A percentile compares a stretch with the other conserved stretches of the same genome.
These are phyloP conservation scores for Mola mola DNA, from an alignment of 2,113 vertebrate genomes.

Conservation along the genomic window DNA sequence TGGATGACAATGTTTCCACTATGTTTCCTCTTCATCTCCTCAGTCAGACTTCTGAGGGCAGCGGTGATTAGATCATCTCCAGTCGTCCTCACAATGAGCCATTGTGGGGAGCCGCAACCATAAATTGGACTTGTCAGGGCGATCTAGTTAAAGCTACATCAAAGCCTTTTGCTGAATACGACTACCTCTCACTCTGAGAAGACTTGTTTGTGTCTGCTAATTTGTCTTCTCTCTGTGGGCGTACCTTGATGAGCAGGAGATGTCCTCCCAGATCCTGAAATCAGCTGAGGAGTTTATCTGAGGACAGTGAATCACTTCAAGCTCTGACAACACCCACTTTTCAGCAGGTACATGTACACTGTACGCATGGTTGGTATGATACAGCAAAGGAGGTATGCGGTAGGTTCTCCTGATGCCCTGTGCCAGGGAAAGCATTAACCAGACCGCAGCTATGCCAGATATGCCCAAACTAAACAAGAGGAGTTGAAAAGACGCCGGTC, in stretches of 20 bases:
- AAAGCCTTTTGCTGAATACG: constrained; percentile 53
- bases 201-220: constrained; percentile 47
- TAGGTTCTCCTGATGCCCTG: constrained; percentile 46
- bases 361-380: background rate
- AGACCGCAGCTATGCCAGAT: constrained; percentile 58
- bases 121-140: constrained; percentile 63
- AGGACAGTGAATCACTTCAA: constrained; percentile 4
- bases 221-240: constrained; percentile 15
- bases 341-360: too few relatives aligned
- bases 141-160: constrained; percentile 63
- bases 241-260: constrained; percentile 9
- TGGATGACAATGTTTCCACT: constrained; percentile 69
- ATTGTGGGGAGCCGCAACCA: constrained; percentile 57
- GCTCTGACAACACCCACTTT: too few relatives aligned
- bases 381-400: constrained; percentile 23
- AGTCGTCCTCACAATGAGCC: constrained; percentile 66
- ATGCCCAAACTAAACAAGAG: constrained; percentile 50
- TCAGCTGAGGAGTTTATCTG: constrained; percentile 31
- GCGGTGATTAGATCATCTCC: constrained; percentile 71
- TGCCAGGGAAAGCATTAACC: constrained; percentile 51
- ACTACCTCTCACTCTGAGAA: constrained; percentile 44
- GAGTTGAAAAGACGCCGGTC: too few relatives aligned
- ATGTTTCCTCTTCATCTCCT: constrained; percentile 70
- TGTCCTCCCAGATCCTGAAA: constrained; percentile 14
- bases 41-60: constrained; percentile 68